Base-by-base conservation (phyloP, 2,113 vertebrate species). In the Oxyura jamaicensis region DNA sequence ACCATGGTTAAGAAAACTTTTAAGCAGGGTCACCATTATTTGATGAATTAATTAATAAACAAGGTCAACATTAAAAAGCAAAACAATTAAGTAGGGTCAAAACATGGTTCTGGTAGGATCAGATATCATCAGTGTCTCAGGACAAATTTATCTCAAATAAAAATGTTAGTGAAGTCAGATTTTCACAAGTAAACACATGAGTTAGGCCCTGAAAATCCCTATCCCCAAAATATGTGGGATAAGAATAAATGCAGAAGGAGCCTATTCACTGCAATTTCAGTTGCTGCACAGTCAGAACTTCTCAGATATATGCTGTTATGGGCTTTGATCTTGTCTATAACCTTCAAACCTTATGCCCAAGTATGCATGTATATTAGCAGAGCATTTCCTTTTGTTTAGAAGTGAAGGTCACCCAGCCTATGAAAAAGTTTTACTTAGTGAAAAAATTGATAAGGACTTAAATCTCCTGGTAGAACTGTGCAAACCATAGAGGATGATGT, bases 71-170 rank as follows among this genome's bases (percentile, higher is more conserved):
- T 90, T 21, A 83, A 68, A 78, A 93, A 83, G 22, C 19, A 92
- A 92, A 96, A 67, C 44, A 85, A 46, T 50, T 53, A 94, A 96
- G 41, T 14, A 63, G 76, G 93, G 3, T 5, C 55, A 81, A 85
- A 96, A 90, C 86, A 69, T 65, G 28, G n/a, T 92, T 95, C 25
- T 84, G 56, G n/a, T 63, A 79, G 78, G 28, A 44, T 50, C 44
- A 68, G 72, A 82, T 8, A 56, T 79, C 82, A 75, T 26, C 42
- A n/a, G 46, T 33, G 29, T 56, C 67, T 91, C n/a, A 71, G 62
- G 44, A 72, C 56, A 92, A 86, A 58, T 15, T 46, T 78, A 63
- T 46, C 56, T 79, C 58, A 33, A 83, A 72, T 60, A 83, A 80
- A 48, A 73, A 63, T 39, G 22, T 35, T 28, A 75, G 56, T 1